Percentiles rank a stretch among this genome's conserved stretches.
phyloP scores from a whole-genome alignment of 1,140 invertebrate species.

The Drosophila biarmipes region DNA sequence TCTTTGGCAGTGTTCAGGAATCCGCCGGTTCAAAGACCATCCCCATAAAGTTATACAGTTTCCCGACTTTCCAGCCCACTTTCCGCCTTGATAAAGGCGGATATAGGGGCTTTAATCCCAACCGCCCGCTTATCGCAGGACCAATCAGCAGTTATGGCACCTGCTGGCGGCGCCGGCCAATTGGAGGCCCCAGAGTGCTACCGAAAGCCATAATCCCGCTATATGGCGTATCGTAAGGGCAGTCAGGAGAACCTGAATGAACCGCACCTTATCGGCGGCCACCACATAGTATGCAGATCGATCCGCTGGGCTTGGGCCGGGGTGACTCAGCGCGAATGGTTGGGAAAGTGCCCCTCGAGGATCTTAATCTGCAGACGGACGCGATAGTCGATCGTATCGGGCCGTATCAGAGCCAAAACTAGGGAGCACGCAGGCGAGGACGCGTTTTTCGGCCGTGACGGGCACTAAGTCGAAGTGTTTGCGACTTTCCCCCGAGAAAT shows the following conservation, averaged over 20 bases:
- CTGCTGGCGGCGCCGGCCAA: slow-evolving; percentile 8
- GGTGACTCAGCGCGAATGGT: slow-evolving; percentile 15
- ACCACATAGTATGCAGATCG: slow-evolving; percentile 32
- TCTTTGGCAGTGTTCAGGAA: neutral
- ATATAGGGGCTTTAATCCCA: slow-evolving; percentile 28
- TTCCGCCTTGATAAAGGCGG: slow-evolving; percentile 18
- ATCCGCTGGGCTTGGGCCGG: neutral
- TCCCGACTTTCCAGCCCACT: neutral
- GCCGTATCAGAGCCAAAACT: slow-evolving; percentile 9
- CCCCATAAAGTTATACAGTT: slow-evolving; percentile 19
- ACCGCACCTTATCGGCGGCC: slow-evolving; percentile 6
- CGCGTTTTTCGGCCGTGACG: slow-evolving; percentile 22
- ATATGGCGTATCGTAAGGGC: slow-evolving; percentile 13
- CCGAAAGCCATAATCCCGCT: slow-evolving; percentile 16
- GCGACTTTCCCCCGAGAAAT: slow-evolving; percentile 43
- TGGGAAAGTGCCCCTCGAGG: slow-evolving; percentile 18
- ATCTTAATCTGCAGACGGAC: slow-evolving; percentile 41
- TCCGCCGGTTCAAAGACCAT: slow-evolving; percentile 2
- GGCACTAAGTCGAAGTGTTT: slow-evolving; percentile 37
- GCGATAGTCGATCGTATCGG: slow-evolving; percentile 23
- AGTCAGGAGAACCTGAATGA: slow-evolving; percentile 1
- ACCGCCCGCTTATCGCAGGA: slow-evolving; percentile 10
- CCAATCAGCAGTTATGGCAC: slow-evolving; percentile 16
- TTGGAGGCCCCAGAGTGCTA: slow-evolving; percentile 15
- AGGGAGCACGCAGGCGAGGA: slow-evolving; percentile 13